Base-by-base conservation (phyloP, 2,113 vertebrate species). In the Callopanchax toddi region DNA sequence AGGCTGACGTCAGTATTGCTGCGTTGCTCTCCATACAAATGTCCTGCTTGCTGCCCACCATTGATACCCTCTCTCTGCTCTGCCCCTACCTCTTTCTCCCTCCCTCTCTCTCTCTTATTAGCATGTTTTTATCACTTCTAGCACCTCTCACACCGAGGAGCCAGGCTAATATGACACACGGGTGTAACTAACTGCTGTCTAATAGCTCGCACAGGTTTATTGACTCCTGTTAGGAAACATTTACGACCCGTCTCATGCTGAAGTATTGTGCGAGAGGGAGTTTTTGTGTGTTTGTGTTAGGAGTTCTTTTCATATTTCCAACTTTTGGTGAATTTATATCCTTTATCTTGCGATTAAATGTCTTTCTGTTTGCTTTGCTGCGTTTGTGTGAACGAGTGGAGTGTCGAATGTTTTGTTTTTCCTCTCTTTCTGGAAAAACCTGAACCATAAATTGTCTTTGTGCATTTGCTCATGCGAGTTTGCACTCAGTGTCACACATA, bases 101-200 rank as follows among this genome's bases (percentile, higher is more conserved):
- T 10, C 36, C 67, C 67, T 72, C 81, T 40, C 65, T 9, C 60
- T 23, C 76, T 76, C 82, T 73, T 86, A 86, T 88, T 89, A 89
- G 76, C 78, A 42, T 87, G 82, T 86, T 89, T 89, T 86, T 84
- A 86, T 87, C 82, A 88, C 68, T 86, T 78, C 60, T 78, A 87
- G 84, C 85, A 85, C 84, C 84, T 86, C 84, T 89, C 77, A 22
- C 79, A 76, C 73, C 64, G 40, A 68, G 16, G 48, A 67, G 78
- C 48, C 55, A 1, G 64, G 83, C 81, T 78, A 87, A 90, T 85
- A 85, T 90, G 83, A 86, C 89, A 91, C 36, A 29, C 79, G 71
- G 84, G 88, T 90, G 89, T 81, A 74, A 90, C 74, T 76, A 81
- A 73, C 60, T 11, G 45, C 71, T 7, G 44, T 78, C 70, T 78